Evolutionary conservation across 2,113 vertebrate species (phyloP).

Genomic region (Ranitomeya variabilis): DNA sequence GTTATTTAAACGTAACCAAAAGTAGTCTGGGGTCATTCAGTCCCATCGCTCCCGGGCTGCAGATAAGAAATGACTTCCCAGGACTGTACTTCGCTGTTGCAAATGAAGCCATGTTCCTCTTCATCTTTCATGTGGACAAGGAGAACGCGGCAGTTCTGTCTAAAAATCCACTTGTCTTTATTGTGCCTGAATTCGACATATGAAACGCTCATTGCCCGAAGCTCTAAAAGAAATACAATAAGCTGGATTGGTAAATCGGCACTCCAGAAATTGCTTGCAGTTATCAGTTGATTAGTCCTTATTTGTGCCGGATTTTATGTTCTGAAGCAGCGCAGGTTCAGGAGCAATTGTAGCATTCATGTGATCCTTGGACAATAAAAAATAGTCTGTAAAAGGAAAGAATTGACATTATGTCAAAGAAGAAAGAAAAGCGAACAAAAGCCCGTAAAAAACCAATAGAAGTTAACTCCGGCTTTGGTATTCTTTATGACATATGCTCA

Average conservation of each 20-base stretch:
- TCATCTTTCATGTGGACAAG: constrained; percentile 40
- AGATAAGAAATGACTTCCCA: constrained; percentile 32
- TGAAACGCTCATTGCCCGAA: constrained; percentile 7
- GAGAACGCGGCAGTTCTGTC: neutral
- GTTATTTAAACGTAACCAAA: constrained; percentile 39
- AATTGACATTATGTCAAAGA: neutral
- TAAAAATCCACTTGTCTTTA: neutral
- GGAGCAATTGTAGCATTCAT: neutral
- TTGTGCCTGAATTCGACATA: neutral
- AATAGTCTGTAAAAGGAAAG: neutral
- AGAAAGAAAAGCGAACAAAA: neutral
- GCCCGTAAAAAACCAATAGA: neutral
- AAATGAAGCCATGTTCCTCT: constrained; percentile 22
- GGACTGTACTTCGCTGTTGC: neutral
- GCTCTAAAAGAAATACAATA: constrained; percentile 26
- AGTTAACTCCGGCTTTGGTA: neutral
- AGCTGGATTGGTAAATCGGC: neutral
- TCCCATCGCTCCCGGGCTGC: constrained; percentile 6
- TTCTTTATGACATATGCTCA: too few relatives aligned
- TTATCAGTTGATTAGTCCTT: constrained; percentile 31
- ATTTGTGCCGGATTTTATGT: neutral
- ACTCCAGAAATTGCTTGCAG: constrained; percentile 11
- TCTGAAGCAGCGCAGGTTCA: neutral
- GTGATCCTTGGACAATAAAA: neutral
- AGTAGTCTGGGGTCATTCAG: neutral